These are phyloP conservation scores for Datnioides undecimradiatus DNA, from an alignment of 2,113 vertebrate species.

Conservation along the genomic window DNA sequence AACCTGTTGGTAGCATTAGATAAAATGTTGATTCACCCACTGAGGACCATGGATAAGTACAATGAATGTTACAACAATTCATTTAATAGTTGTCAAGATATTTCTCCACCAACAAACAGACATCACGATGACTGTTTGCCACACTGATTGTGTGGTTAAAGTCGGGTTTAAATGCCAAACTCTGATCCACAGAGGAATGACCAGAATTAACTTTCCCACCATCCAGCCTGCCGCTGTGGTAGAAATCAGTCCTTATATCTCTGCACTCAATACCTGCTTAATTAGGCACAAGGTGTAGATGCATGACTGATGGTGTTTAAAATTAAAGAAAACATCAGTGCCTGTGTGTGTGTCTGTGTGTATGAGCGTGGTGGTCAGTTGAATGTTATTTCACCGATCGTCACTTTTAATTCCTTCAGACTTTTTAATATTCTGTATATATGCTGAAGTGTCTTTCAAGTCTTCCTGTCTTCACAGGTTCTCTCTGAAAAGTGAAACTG, in stretches of 20 bases:
- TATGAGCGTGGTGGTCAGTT: neutral
- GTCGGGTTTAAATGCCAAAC: slow-evolving; percentile 20
- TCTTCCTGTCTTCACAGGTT: slow-evolving; percentile 75
- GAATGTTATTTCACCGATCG: slow-evolving; percentile 17
- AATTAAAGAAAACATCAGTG: slow-evolving; percentile 19
- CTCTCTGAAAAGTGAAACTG: slow-evolving; percentile 42
- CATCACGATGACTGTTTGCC: neutral
- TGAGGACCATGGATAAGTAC: neutral
- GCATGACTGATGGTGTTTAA: slow-evolving; percentile 36
- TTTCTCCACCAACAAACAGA: neutral
- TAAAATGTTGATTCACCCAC: neutral
- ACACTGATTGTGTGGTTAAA: neutral
- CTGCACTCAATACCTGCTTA: slow-evolving; percentile 58
- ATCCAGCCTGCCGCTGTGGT: slow-evolving; percentile 30
- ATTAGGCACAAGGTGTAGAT: slow-evolving; percentile 44
- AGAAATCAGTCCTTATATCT: slow-evolving; percentile 32
- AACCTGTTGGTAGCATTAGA: neutral
- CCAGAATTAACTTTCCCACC: slow-evolving; percentile 46
- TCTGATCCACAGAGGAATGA: slow-evolving; percentile 46
- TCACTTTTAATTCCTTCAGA: neutral
- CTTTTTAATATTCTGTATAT: slow-evolving; percentile 36
- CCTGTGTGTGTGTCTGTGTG: neutral
- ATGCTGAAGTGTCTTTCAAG: slow-evolving; percentile 51
- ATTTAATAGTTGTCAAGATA: neutral
- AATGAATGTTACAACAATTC: neutral